Base-by-base conservation (phyloP, 2,797 vertebrate species). In the Hyperoplus lanceolatus region DNA sequence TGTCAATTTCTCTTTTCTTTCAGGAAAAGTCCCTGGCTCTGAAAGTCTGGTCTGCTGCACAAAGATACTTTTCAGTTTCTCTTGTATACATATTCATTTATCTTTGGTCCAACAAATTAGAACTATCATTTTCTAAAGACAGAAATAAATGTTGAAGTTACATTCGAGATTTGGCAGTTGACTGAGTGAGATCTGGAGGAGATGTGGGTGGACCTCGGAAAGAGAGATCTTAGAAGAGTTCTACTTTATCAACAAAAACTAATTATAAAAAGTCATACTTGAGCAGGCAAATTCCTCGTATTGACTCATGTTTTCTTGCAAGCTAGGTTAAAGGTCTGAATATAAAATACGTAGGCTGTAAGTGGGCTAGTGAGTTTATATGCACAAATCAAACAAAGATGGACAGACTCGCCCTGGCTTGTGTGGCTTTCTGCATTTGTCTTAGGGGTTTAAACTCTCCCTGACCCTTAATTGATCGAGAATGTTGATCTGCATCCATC, bases 401-500 rank as follows among this genome's bases (percentile, higher is more conserved):
- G 21, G 63, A 57, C 43, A 61, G 61, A 76, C 15, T 49, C 41
- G 39, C 62, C 36, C 66, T 62, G n/a, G 65, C 46, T 65, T 60
- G 39, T 54, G 57, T 63, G 60, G 50, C 60, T 62, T 29, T 66
- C 77, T 73, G 75, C 69, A 68, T 77, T 38, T 58, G 69, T 77
- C 61, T 77, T 61, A 69, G 61, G 29, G 63, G 48, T 75, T 75
- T 63, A 16, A 45, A 58, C 63, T 73, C 48, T 81, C 39, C 39
- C 53, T 62, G 59, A 80, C 77, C 67, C 60, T 74, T 38, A 71
- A 78, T 82, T 79, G 82, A 89, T 86, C 77, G 80, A 70, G 62
- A 85, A 71, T 81, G 87, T 78, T 81, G 74, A 89, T 93, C 87
- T 79, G 84, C 81, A 81, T 89, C 86, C 89, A 82, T 87, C 87